These are phyloP conservation scores for Chaetodon trifascialis DNA, from an alignment of 2,113 vertebrate genomes.

Conservation along the genomic window DNA sequence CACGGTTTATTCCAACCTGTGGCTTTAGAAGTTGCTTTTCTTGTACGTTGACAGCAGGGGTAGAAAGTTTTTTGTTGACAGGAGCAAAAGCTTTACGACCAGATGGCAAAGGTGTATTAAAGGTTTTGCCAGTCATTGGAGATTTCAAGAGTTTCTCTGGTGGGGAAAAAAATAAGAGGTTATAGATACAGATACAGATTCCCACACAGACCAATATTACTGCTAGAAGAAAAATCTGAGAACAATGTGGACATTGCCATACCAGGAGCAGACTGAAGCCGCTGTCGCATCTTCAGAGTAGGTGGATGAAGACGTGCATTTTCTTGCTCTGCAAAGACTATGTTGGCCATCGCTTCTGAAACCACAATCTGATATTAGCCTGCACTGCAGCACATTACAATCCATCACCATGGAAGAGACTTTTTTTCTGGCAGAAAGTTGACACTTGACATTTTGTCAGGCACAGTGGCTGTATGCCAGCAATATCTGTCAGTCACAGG, in stretches of 20 bases:
- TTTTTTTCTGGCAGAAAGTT: neutral
- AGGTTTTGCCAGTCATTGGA: slow-evolving; percentile 46
- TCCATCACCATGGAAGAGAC: neutral
- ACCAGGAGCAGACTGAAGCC: slow-evolving; percentile 78
- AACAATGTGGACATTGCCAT: neutral
- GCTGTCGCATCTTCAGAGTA: slow-evolving; percentile 62
- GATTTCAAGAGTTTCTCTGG: slow-evolving; percentile 66
- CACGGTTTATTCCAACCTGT: slow-evolving; percentile 53
- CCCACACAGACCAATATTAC: neutral
- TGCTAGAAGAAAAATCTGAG: fast-evolving
- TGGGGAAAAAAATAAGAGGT: neutral
- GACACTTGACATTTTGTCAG: too few species aligned
- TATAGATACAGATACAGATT: neutral
- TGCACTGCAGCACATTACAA: neutral
- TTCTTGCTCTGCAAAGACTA: slow-evolving; percentile 67
- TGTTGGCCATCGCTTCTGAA: slow-evolving; percentile 67
- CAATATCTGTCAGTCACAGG: neutral
- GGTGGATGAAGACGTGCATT: slow-evolving; percentile 53
- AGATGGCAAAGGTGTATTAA: slow-evolving; percentile 55
- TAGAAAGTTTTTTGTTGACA: slow-evolving; percentile 61
- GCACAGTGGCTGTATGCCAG: too few species aligned
- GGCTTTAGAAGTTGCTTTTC: slow-evolving; percentile 64
- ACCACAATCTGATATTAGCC: neutral
- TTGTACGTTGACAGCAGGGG: slow-evolving; percentile 42
- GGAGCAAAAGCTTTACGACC: slow-evolving; percentile 73